These are phyloP conservation scores for Oasisia sp. DNA, from an alignment of 2,888 invertebrate species.

Conservation along the genomic window DNA sequence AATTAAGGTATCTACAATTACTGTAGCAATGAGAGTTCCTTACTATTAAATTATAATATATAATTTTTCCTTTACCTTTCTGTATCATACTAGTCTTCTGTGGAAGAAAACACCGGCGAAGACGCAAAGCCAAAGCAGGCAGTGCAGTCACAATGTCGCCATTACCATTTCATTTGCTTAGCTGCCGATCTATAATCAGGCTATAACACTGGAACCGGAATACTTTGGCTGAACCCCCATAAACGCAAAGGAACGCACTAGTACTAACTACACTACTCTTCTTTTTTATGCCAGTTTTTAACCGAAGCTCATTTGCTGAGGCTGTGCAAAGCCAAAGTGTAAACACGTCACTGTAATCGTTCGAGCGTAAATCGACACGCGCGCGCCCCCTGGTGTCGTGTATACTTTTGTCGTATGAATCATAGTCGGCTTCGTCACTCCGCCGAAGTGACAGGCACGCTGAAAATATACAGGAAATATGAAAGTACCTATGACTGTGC, in stretches of 20 bases:
- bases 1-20: no score
- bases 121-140: no score
- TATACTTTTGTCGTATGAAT: conserved; percentile 12
- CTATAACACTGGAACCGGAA: no score
- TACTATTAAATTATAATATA: no score
- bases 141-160: no score
- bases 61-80: no score
- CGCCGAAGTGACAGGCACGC: background rate
- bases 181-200: no score
- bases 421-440: background rate
- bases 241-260: background rate
- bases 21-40: no score
- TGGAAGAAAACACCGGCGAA: no score
- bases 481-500: background rate
- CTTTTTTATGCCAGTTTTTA: background rate
- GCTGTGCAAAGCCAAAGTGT: background rate
- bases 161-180: no score
- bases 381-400: conserved; percentile 1
- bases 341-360: background rate
- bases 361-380: background rate
- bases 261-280: background rate
- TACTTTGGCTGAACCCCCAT: no score
- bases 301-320: background rate
- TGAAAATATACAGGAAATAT: background rate
- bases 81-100: no score